Conservation (phyloP, 2,113 vertebrate species). For the Microcebus tavaratra region DNA sequence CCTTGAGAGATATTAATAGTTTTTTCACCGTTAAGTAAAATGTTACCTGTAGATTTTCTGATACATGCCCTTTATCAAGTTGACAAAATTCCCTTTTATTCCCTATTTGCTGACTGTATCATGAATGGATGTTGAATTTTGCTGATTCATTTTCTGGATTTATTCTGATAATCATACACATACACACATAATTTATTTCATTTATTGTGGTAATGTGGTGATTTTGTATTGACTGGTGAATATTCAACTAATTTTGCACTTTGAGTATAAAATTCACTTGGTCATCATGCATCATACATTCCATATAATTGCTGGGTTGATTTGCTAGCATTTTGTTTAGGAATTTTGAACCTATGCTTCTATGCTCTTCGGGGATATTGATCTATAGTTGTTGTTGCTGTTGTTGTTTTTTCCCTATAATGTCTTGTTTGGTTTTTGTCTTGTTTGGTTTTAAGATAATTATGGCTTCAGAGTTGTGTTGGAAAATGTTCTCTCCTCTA, state of each 20-base stretch:
- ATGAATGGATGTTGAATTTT: not conserved
- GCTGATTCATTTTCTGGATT: not conserved
- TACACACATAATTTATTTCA: not conserved
- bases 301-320: not conserved
- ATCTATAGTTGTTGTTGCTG: not conserved
- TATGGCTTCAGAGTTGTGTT: not conserved
- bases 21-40: not conserved
- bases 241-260: not conserved
- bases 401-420: not conserved
- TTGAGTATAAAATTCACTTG: not conserved
- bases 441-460: not conserved
- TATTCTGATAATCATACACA: not conserved
- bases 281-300: not conserved
- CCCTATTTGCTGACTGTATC: not conserved
- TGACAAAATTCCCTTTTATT: not conserved
- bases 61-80: not conserved
- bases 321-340: not conserved
- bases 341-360: not conserved
- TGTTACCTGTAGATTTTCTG: not conserved
- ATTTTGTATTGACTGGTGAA: not conserved
- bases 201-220: not conserved
- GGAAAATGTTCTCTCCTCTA: not conserved
- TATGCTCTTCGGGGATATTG: not conserved
- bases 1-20: not conserved
- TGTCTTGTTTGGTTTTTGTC: not conserved